Evolutionary conservation across 1,140 invertebrate genomes (phyloP).

Genomic region (Samia ricini): DNA sequence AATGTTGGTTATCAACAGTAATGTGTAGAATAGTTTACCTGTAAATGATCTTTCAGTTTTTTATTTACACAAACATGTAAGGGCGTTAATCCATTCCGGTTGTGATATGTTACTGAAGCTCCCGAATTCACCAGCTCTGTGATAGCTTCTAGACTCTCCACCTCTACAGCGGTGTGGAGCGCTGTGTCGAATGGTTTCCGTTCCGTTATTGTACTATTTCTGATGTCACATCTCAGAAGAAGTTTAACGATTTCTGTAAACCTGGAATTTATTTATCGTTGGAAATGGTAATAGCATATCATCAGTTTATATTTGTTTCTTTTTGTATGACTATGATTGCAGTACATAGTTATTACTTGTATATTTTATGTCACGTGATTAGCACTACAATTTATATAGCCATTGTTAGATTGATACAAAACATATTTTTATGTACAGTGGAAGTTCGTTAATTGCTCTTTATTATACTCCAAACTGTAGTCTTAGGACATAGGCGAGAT

Average conservation of each 20-base stretch:
- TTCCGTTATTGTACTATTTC: conserved; percentile 45
- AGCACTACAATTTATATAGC: no score
- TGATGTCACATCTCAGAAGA: conserved; percentile 53
- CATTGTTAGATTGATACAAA: no score
- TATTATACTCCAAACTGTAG: no score
- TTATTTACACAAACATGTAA: conserved; percentile 79
- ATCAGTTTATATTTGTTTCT: no score
- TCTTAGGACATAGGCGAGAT: no score
- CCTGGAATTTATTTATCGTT: conserved; percentile 28
- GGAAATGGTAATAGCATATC: no score
- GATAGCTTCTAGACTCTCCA: conserved; percentile 76
- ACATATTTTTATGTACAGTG: no score
- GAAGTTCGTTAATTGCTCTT: no score
- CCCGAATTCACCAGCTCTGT: conserved; percentile 75
- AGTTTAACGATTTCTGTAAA: conserved; percentile 58
- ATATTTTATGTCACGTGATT: no score
- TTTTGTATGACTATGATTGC: no score
- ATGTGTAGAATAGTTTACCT: conserved; percentile 30
- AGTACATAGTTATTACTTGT: no score
- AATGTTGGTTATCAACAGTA: no score
- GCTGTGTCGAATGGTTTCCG: conserved; percentile 67
- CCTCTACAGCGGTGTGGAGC: conserved; percentile 79
- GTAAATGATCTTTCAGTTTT: conserved; percentile 64
- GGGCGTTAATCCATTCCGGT: conserved; percentile 79
- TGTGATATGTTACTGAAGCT: conserved; percentile 74